Evolutionary conservation across 2,888 invertebrate species (phyloP), one percentile per base, ranked within the genome.

Genomic region (Drosophila hamatofila): DNA sequence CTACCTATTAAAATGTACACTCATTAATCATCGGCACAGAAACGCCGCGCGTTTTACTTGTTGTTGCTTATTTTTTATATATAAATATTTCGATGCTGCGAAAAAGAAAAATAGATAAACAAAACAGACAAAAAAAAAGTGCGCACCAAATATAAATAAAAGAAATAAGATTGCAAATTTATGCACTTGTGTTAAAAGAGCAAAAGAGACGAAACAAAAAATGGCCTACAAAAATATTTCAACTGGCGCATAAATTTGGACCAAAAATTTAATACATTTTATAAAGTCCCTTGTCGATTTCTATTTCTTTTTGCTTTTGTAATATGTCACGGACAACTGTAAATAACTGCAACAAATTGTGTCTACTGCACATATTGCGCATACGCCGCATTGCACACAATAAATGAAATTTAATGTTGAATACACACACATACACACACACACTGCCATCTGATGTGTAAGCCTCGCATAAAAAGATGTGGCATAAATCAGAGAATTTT

Each of bases 1-100:
- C 87, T 79, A 81, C 88, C 89, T 89, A 87, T 87, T 87, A 87
- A 87, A 89, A 87, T 89, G 80, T 82, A 72, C 82, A 77, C 82
- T 89, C 86, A 87, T 87, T 87, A 87, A 87, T 87, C 86, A 87
- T 87, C 81, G 78, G 73, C 77, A 55, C 72, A 59, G 81, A 37
- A 60, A 58, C 60, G 69, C 41, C 64, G 65, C 64, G 30, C 64
- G 27, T 52, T 59, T 39, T 54, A 57, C 42, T 62, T 60, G 57
- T 68, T 74, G 65, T 86, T 80, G 67, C 69, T 71, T 82, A 74
- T 82, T 84, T 82, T 83, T 75, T 69, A 79, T 16, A 54, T 39
- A 79, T 70, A 79, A 73, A 78, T 76, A 79, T 79, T 72, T 79
- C 48, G 72, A 61, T 33, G 48, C 48, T 74, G 62, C 46, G 23